A percentile compares a stretch with the other conserved stretches of the same genome.
phyloP scores from a whole-genome alignment of 2,113 vertebrate species.

The Fukomys damarensis region DNA sequence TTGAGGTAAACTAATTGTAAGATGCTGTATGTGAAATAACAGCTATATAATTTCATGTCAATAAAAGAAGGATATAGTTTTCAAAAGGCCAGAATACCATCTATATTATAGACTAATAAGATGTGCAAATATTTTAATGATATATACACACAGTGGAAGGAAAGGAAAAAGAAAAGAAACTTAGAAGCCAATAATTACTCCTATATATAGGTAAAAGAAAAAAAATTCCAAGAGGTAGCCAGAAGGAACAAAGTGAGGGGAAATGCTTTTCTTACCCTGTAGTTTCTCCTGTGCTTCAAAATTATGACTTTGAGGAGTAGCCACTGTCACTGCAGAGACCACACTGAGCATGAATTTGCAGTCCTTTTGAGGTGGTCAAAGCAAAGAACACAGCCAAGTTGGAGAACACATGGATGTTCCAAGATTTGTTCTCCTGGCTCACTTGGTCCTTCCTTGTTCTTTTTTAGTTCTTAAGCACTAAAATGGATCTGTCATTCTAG shows the following conservation, averaged over 20 bases:
- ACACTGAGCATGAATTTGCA: not conserved
- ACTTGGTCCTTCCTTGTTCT: not conserved
- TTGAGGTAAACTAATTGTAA: slow-evolving; percentile 60
- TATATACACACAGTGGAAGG: not conserved
- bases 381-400: not conserved
- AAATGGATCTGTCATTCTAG: not conserved
- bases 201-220: not conserved
- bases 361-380: slow-evolving; percentile 11
- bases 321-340: not conserved
- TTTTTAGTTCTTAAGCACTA: not conserved
- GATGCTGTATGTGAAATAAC: not conserved
- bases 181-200: not conserved
- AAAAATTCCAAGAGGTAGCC: not conserved
- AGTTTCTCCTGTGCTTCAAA: not conserved
- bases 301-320: not conserved
- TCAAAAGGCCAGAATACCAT: not conserved
- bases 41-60: not conserved
- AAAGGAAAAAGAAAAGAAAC: not conserved
- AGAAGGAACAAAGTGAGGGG: not conserved
- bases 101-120: not conserved
- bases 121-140: not conserved
- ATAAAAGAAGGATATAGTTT: not conserved
- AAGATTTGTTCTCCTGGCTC: not conserved
- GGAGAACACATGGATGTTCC: not conserved
- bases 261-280: slow-evolving; percentile 62